A percentile compares a stretch with the other conserved stretches of the same genome.
These are phyloP conservation scores for Heliconius congener DNA, from an alignment of 1,140 invertebrate genomes.

Conservation along the genomic window DNA sequence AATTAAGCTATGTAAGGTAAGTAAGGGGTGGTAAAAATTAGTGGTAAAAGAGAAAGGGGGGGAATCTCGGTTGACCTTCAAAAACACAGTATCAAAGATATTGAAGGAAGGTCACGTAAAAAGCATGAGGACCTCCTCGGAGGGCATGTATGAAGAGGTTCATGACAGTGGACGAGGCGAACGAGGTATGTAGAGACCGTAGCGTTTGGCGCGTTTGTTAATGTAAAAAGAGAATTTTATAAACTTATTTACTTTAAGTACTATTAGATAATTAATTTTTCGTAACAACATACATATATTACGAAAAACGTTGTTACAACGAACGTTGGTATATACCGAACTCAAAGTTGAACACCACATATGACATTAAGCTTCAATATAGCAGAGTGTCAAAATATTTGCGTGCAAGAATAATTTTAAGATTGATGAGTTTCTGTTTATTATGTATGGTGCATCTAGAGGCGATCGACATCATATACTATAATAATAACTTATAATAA, in stretches of 20 bases:
- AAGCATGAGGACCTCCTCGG: too few species aligned
- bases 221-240: background rate
- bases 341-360: slow-evolving; percentile 30
- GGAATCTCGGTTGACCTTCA: too few species aligned
- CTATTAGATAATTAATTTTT: slow-evolving; percentile 11
- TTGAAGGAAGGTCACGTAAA: too few species aligned
- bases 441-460: slow-evolving; percentile 41
- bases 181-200: too few species aligned
- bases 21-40: too few species aligned
- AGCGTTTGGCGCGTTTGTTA: too few species aligned
- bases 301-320: too few species aligned
- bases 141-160: too few species aligned
- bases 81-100: too few species aligned
- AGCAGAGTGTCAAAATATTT: slow-evolving; percentile 43
- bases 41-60: too few species aligned
- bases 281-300: slow-evolving; percentile 5
- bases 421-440: slow-evolving; percentile 55
- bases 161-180: too few species aligned
- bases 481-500: slow-evolving; percentile 51
- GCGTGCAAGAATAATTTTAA: slow-evolving; percentile 43
- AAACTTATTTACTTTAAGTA: background rate
- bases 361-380: slow-evolving; percentile 46
- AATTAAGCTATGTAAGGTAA: too few species aligned
- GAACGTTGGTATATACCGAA: background rate
- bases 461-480: slow-evolving; percentile 43